Percentiles rank a stretch among this genome's conserved stretches.
phyloP scores from a whole-genome alignment of 2,888 invertebrate species.

The Nemurella pictetii region DNA sequence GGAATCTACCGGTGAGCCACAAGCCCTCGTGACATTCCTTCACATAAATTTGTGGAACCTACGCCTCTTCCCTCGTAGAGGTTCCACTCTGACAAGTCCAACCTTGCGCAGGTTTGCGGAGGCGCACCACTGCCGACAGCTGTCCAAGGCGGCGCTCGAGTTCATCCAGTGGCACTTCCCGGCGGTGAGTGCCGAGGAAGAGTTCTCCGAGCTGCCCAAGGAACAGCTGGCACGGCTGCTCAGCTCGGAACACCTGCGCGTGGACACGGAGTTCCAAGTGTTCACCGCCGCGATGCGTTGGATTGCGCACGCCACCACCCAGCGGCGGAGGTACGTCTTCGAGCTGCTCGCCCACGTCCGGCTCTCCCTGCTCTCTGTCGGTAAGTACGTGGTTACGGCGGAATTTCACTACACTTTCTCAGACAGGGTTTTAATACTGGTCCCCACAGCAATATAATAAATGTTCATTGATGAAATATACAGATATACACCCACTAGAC shows the following conservation, averaged over 20 bases:
- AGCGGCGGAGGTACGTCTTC: slow-evolving; percentile 80
- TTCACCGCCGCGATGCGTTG: slow-evolving; percentile 85
- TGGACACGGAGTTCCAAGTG: slow-evolving; percentile 87
- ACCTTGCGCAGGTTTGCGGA: slow-evolving; percentile 80
- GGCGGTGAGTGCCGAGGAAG: slow-evolving; percentile 77
- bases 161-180: slow-evolving; percentile 87
- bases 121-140: slow-evolving; percentile 78
- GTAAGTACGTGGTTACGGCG: no score
- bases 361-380: slow-evolving; percentile 79
- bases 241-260: slow-evolving; percentile 81
- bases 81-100: no score
- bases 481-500: no score
- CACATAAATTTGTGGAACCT: not conserved
- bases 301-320: slow-evolving; percentile 79
- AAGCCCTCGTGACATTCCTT: not conserved
- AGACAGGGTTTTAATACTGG: no score
- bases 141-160: slow-evolving; percentile 75
- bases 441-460: no score
- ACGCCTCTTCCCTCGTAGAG: not conserved
- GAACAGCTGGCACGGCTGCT: slow-evolving; percentile 75
- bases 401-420: no score
- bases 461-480: no score
- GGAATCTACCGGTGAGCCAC: slow-evolving; percentile 73
- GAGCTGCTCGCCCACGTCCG: slow-evolving; percentile 82
- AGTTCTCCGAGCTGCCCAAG: slow-evolving; percentile 80